A percentile compares a stretch with the other conserved stretches of the same genome.
Conservation (phyloP, 92 coral and sea anemone species). For the Micromussa lordhowensis region DNA sequence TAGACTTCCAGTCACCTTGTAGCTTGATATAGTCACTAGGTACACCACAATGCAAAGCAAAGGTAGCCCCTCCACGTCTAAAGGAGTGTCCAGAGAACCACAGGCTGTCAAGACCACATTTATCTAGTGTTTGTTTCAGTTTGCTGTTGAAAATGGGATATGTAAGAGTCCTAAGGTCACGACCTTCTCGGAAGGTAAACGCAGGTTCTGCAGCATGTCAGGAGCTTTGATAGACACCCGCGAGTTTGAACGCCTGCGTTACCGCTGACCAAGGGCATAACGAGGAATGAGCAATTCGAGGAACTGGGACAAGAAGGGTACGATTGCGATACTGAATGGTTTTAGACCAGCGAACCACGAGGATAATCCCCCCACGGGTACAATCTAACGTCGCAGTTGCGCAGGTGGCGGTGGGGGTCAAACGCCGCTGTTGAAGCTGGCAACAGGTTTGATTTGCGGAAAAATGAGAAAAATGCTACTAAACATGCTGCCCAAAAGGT, state of each 20-base stretch:
- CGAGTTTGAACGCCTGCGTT: slow-evolving; percentile 19
- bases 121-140: slow-evolving; percentile 30
- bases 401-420: slow-evolving; percentile 14
- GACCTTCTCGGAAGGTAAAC: not conserved
- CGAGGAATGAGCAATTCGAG: slow-evolving; percentile 3
- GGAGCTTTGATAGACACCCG: not conserved
- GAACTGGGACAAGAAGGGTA: slow-evolving; percentile 18
- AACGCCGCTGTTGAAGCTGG: slow-evolving; percentile 3
- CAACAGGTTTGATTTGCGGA: slow-evolving; percentile 26
- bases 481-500: slow-evolving; percentile 48
- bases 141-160: slow-evolving; percentile 17
- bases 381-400: slow-evolving; percentile 7
- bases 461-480: slow-evolving; percentile 19
- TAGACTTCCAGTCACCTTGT: slow-evolving; percentile 49
- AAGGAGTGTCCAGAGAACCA: slow-evolving; percentile 48
- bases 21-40: slow-evolving; percentile 37
- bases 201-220: not conserved
- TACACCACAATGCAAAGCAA: slow-evolving; percentile 29
- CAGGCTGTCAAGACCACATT: slow-evolving; percentile 12
- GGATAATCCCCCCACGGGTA: slow-evolving; percentile 24
- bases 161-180: slow-evolving; percentile 13
- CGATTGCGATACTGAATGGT: not conserved
- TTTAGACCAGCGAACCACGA: slow-evolving; percentile 3
- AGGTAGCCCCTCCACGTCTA: slow-evolving; percentile 44
- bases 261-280: slow-evolving; percentile 21